phyloP scores from a whole-genome alignment of 2,888 invertebrate genomes.

The Aleiodes alternator region DNA sequence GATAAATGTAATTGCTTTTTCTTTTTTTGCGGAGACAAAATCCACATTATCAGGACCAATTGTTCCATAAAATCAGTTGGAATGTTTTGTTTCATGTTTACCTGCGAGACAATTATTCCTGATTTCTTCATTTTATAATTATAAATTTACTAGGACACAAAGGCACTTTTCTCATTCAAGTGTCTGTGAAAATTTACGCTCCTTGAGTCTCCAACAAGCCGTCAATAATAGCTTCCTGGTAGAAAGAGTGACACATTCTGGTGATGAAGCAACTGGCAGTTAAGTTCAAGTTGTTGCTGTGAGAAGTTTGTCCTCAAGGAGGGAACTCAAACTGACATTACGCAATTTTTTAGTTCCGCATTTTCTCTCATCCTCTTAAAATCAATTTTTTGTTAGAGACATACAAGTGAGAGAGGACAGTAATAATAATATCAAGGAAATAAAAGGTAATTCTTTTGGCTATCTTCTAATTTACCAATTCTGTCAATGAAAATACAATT shows the following conservation, averaged over 20 bases:
- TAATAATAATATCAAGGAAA: background rate
- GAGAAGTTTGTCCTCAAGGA: constrained; percentile 6
- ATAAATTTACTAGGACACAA: constrained; percentile 22
- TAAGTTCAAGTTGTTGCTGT: background rate
- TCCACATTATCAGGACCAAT: background rate
- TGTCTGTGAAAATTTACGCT: constrained; percentile 52
- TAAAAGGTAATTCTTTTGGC: background rate
- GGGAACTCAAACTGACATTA: background rate
- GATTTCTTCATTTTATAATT: background rate
- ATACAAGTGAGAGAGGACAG: background rate
- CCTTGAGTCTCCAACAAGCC: constrained; percentile 53
- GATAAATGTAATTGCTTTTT: background rate
- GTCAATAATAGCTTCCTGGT: constrained; percentile 44
- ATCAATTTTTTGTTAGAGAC: background rate
- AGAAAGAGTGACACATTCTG: constrained; percentile 47
- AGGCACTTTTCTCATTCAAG: constrained; percentile 43
- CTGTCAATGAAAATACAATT: background rate
- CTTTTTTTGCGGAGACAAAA: background rate
- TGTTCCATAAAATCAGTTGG: background rate
- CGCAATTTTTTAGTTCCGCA: constrained; percentile 8
- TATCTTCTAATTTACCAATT: no score
- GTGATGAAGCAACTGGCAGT: constrained; percentile 31
- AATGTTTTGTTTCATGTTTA: background rate
- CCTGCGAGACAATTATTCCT: constrained; percentile 4
- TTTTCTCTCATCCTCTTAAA: background rate